Evolutionary conservation across 2,797 vertebrate species (phyloP).

Genomic region (Toxotes lorentzi): DNA sequence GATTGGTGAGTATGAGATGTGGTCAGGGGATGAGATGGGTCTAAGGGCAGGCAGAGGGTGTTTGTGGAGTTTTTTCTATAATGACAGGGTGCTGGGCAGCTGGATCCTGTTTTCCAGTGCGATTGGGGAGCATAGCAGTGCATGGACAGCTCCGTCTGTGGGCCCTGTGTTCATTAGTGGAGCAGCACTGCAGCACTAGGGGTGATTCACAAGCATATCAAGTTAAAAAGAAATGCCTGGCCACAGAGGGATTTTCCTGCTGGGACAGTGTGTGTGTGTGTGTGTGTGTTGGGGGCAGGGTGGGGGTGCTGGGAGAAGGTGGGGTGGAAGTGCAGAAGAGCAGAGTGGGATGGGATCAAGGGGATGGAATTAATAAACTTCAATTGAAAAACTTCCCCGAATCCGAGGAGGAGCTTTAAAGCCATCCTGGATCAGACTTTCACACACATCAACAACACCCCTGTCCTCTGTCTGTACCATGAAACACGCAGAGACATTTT

Average conservation of each 20-base stretch:
- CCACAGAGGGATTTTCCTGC: conserved; percentile 84
- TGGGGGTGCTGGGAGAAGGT: not conserved
- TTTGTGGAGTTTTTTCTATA: conserved; percentile 58
- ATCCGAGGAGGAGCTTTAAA: conserved; percentile 60
- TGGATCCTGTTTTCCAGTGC: conserved; percentile 85
- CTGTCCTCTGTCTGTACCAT: conserved; percentile 9
- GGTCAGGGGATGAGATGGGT: conserved; percentile 73
- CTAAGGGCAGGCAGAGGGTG: conserved; percentile 63
- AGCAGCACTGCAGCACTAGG: conserved; percentile 75
- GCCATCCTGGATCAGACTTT: conserved; percentile 46
- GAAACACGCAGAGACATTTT: conserved; percentile 40
- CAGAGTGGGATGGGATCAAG: conserved; percentile 69
- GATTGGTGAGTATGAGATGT: conserved; percentile 67
- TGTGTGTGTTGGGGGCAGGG: conserved; percentile 16
- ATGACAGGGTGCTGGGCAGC: conserved; percentile 82
- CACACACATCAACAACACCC: conserved; percentile 12
- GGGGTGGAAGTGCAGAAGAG: conserved; percentile 35
- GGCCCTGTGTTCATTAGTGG: conserved; percentile 84
- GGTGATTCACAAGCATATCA: conserved; percentile 87
- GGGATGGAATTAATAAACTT: conserved; percentile 73
- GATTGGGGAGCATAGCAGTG: conserved; percentile 71
- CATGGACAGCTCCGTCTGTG: conserved; percentile 76
- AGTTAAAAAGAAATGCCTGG: conserved; percentile 84
- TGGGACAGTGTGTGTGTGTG: conserved; percentile 52
- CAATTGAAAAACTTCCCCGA: conserved; percentile 69